Base-by-base conservation (phyloP, 1,140 invertebrate species). In the Drosophila ohnishii region DNA sequence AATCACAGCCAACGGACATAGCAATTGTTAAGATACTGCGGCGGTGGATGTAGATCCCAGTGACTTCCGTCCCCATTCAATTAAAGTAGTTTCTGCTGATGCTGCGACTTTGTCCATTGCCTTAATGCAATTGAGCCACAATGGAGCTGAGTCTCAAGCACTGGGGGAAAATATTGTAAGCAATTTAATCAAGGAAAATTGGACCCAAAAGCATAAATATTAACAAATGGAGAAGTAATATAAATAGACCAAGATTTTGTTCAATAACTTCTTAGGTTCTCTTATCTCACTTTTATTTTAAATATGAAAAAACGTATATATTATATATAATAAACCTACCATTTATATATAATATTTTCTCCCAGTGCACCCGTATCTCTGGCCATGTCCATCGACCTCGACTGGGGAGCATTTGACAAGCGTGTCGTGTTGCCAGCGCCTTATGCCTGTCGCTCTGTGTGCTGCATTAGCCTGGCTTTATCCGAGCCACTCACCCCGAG, bases 401-500 rank as follows among this genome's bases (percentile, higher is more conserved):
- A 40, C 69, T 56, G 47, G 60, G 78, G 61, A 75, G 65, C 63
- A 75, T 87, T 86, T 87, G 83, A 79, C 79, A 83, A 73, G 75
- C 83, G 78, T 61, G 67, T 70, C 72, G 57, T 77, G 71, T 79
- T 87, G 73, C 48, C 75, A 67, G 53, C 64, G 66, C 71, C 82
- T 78, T 82, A 72, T 56, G 82, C 50, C 67, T 42, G 55, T 82
- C 45, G 45, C 72, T 56, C 75, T 69, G 70, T 78, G 57, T 45
- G 66, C 60, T 87, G 82, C 79, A 87, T 87, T 86, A 86, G 78
- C 75, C 71, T 1, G 57, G 83, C 79, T 83, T 86, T 83, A 79
- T 84, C 40, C 61, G 42, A 78, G 69, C 64, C 66, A 79, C 83
- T 83, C 83, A 66, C 39, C 28, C 35, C 32, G 16, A n/a, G 66